Evolutionary conservation across 2,113 vertebrate species (phyloP), one percentile per base, ranked within the genome.

Genomic region (Lepus americanus): DNA sequence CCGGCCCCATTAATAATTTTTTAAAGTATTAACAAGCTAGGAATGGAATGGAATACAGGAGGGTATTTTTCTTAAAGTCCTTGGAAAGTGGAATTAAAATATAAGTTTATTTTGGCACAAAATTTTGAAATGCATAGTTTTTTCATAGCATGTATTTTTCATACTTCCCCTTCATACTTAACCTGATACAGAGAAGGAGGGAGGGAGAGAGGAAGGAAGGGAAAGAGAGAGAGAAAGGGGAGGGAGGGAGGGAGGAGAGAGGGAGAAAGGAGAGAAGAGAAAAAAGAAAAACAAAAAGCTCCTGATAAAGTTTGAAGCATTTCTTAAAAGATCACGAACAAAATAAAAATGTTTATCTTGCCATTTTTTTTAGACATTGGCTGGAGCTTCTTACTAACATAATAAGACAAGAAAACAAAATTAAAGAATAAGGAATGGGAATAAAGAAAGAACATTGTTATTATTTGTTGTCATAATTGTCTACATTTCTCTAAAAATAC

Each of bases 291-390:
- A 17, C 19, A 17, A 16, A 59, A 59, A 59, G 19, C 55, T 59
- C 55, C 55, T 59, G 55, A 59, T 19, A 59, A 59, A 59, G 49
- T 53, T 83, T 69, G 23, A 82, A 36, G 29, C 17, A 67, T 77
- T 89, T 51, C 63, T 59, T 90, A 53, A 94, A 84, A 84, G 22
- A 83, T 23, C 61, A 59, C 20, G 17, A 90, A 72, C 20, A 79
- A 78, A 89, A 90, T 29, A 70, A 85, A 78, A 53, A 44, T 78
- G 51, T 59, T 33, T n/a, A 84, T 33, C 44, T 77, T 87, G 33
- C 14, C 49, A 59, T 82, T 82, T 81, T 66, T 66, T 76, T 59
- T 2, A 84, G 17, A 84, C 9, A 36, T 12, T 77, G 72, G 77
- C 36, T 53, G 33, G 44, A 39, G 7, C 25, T 66, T 88, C 69